Evolutionary conservation across 2,888 invertebrate genomes (phyloP).

Genomic region (Aricia artaxerxes): DNA sequence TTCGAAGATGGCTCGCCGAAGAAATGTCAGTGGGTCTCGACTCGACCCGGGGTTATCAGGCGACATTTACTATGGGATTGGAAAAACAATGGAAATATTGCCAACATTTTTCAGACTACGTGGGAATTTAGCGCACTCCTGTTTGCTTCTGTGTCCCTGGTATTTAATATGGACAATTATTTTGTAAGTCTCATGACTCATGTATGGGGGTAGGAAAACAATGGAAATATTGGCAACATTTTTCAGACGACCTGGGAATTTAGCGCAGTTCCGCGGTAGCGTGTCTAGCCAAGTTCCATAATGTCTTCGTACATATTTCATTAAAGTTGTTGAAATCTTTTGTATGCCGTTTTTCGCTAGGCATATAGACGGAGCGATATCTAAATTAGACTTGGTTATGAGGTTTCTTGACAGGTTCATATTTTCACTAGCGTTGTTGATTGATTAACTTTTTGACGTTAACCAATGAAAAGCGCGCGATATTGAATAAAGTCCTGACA

Average conservation of each 20-base stretch:
- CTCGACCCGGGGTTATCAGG: conserved; percentile 44
- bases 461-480: no score
- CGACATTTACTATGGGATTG: conserved; percentile 36
- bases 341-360: not conserved
- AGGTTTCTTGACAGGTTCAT: not conserved
- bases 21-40: conserved; percentile 66
- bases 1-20: conserved; percentile 44
- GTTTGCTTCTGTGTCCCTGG: conserved; percentile 2
- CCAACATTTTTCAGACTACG: not conserved
- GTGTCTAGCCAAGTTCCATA: not conserved
- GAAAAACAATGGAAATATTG: conserved; percentile 22
- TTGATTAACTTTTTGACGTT: no score
- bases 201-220: no score
- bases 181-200: no score
- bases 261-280: no score
- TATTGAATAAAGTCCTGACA: not conserved
- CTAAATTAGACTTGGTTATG: no score
- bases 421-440: not conserved
- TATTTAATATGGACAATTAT: not conserved
- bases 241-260: no score
- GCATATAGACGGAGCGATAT: no score
- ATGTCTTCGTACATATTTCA: not conserved
- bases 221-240: no score
- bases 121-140: not conserved
- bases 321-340: not conserved